These are phyloP conservation scores for Bufo gargarizans DNA, from an alignment of 2,113 vertebrate species.

Conservation along the genomic window DNA sequence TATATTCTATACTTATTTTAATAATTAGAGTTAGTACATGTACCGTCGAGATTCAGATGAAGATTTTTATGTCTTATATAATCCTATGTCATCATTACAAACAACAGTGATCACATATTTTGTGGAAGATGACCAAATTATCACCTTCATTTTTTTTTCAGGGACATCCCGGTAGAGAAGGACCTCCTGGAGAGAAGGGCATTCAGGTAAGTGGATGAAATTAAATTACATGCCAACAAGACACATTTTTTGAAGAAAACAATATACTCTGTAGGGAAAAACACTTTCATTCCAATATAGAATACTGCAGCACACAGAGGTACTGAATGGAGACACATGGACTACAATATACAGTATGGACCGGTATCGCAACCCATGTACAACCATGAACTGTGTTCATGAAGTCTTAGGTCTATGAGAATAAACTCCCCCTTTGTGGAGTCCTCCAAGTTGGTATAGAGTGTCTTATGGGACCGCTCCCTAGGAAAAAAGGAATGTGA, in stretches of 20 bases:
- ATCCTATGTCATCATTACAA: neutral
- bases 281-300: neutral
- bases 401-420: neutral
- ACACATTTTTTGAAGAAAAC: neutral
- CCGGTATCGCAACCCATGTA: neutral
- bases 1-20: neutral
- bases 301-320: no score
- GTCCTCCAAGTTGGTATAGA: no score
- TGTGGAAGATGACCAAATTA: neutral
- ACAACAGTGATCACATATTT: neutral
- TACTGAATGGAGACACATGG: neutral
- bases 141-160: conserved; percentile 58
- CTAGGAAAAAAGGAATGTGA: no score
- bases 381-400: neutral
- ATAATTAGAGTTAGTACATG: neutral
- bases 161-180: conserved; percentile 93
- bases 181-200: conserved; percentile 88
- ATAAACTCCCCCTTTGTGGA: no score
- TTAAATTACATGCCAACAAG: neutral
- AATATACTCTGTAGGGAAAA: neutral
- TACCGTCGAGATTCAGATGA: neutral
- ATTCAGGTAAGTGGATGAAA: conserved; percentile 73
- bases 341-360: neutral
- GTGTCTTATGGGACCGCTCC: no score
- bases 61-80: neutral